phyloP scores from a whole-genome alignment of 2,888 invertebrate species.

The Anticlea derivata region DNA sequence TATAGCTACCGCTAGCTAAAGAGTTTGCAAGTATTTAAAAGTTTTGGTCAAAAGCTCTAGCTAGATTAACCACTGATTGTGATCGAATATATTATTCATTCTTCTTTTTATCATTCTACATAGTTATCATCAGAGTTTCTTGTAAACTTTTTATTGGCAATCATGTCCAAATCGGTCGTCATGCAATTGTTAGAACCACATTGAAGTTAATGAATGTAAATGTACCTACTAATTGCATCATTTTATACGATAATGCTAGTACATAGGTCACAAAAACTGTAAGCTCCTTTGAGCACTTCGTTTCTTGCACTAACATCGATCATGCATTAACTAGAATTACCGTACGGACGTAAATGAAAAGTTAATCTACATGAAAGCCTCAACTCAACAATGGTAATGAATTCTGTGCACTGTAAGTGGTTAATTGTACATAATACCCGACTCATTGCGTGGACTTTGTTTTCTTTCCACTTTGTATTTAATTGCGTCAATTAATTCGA shows the following conservation, averaged over 20 bases:
- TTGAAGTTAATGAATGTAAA: slow-evolving; percentile 9
- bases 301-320: slow-evolving; percentile 14
- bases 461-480: slow-evolving; percentile 74
- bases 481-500: slow-evolving; percentile 78
- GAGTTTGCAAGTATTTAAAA: too few species aligned
- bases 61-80: too few species aligned
- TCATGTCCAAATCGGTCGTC: slow-evolving; percentile 20
- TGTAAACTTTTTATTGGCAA: slow-evolving; percentile 10
- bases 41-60: too few species aligned
- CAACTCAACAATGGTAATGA: slow-evolving; percentile 46
- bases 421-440: slow-evolving; percentile 67
- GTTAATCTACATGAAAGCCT: slow-evolving; percentile 54
- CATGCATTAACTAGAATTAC: slow-evolving; percentile 26
- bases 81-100: too few species aligned
- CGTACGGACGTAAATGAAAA: slow-evolving; percentile 26
- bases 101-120: too few species aligned
- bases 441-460: slow-evolving; percentile 69
- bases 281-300: slow-evolving; percentile 1
- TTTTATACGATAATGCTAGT: neutral
- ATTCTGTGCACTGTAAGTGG: slow-evolving; percentile 57
- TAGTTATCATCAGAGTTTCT: slow-evolving; percentile 21
- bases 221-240: slow-evolving; percentile 7
- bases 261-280: neutral
- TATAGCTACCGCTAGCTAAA: too few species aligned
- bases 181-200: slow-evolving; percentile 13